phyloP scores from a whole-genome alignment of 2,797 vertebrate species.

The Diglossa cyanea region DNA sequence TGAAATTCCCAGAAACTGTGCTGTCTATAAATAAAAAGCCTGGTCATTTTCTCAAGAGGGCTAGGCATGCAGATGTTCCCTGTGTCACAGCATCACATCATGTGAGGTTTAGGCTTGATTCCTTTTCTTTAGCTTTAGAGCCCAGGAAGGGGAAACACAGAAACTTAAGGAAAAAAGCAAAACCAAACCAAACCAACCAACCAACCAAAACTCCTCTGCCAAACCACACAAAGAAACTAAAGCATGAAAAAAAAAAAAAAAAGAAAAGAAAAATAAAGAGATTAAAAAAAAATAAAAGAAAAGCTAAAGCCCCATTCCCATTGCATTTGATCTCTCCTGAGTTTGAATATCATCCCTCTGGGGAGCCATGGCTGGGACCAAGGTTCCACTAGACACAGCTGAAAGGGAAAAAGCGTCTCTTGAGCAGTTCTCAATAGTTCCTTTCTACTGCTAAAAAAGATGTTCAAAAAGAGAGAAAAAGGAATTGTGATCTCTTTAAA shows the following conservation, averaged over 20 bases:
- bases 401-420: background rate
- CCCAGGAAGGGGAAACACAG: background rate
- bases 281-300: background rate
- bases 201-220: background rate
- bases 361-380: background rate
- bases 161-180: background rate
- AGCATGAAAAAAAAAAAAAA: background rate
- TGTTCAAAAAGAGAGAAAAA: background rate
- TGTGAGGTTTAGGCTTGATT: background rate
- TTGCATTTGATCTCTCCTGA: background rate
- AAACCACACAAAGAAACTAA: background rate
- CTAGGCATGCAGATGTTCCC: background rate
- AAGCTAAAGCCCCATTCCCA: background rate
- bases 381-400: background rate
- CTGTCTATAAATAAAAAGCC: background rate
- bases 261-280: background rate
- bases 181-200: background rate
- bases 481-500: background rate
- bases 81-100: background rate
- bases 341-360: background rate
- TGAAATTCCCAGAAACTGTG: background rate
- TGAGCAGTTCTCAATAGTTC: background rate
- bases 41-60: background rate
- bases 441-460: background rate
- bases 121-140: background rate